phyloP scores from a whole-genome alignment of 2,797 vertebrate genomes.

The Antrozous pallidus region DNA sequence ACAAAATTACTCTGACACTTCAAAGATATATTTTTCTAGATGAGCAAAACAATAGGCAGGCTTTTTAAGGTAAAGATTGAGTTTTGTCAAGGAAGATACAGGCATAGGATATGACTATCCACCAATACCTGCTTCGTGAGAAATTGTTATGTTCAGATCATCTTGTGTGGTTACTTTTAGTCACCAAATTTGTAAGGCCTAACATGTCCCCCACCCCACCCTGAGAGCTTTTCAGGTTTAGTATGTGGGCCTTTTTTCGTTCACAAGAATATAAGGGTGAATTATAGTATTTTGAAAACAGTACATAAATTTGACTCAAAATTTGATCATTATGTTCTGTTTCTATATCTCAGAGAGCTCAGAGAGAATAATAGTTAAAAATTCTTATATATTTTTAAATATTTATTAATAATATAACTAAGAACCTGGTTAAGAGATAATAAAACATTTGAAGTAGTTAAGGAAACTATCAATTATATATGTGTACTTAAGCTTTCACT shows the following conservation, averaged over 20 bases:
- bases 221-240: neutral
- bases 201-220: neutral
- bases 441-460: neutral
- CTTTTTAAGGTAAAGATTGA: neutral
- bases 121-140: neutral
- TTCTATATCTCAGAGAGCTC: too few relatives aligned
- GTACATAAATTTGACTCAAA: neutral
- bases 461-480: neutral
- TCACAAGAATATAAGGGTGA: neutral
- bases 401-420: neutral
- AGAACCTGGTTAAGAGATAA: neutral
- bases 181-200: neutral
- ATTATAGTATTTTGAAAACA: neutral
- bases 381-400: neutral
- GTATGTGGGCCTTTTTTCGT: neutral
- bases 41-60: neutral
- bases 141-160: neutral
- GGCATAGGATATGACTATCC: neutral
- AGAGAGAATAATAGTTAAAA: too few relatives aligned
- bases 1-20: neutral
- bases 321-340: too few relatives aligned
- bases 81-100: neutral
- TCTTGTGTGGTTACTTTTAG: neutral
- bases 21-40: neutral
- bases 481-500: neutral